Conservation (phyloP, 1,140 invertebrate species). For the Caenorhabditis tropicalis region DNA sequence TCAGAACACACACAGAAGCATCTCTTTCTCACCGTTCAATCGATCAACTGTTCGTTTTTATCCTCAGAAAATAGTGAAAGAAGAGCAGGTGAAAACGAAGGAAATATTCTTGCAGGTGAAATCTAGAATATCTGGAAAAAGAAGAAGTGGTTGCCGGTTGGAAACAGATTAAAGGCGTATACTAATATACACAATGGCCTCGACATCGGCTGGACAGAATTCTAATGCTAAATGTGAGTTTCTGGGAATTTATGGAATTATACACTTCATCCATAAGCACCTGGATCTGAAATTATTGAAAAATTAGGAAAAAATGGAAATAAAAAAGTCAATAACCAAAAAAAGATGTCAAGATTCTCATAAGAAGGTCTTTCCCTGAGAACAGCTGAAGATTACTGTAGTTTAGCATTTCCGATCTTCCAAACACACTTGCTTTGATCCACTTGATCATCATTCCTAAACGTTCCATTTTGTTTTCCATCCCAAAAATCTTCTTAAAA, state of each 20-base stretch:
- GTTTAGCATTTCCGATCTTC: neutral
- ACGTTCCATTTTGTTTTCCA: neutral
- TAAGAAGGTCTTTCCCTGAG: no score
- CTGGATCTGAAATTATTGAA: no score
- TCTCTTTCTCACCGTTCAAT: no score
- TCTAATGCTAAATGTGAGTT: neutral
- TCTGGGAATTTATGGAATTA: neutral
- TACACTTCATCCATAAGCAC: no score
- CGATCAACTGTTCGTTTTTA: neutral
- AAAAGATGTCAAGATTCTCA: no score
- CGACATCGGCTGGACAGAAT: slow-evolving; percentile 51
- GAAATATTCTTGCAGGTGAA: neutral
- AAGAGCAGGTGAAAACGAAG: no score
- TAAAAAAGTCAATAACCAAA: no score
- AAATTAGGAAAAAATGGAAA: no score
- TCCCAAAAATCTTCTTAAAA: neutral
- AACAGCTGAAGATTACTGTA: neutral
- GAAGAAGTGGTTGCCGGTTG: neutral
- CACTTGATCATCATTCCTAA: no score
- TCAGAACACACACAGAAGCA: no score
- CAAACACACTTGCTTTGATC: neutral
- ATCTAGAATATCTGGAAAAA: neutral
- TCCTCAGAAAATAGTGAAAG: neutral
- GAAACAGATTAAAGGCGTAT: neutral
- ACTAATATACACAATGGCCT: slow-evolving; percentile 40